Evolutionary conservation across 2,888 invertebrate genomes (phyloP), one percentile per base, ranked within the genome.

Genomic region (Encarsia formosa): DNA sequence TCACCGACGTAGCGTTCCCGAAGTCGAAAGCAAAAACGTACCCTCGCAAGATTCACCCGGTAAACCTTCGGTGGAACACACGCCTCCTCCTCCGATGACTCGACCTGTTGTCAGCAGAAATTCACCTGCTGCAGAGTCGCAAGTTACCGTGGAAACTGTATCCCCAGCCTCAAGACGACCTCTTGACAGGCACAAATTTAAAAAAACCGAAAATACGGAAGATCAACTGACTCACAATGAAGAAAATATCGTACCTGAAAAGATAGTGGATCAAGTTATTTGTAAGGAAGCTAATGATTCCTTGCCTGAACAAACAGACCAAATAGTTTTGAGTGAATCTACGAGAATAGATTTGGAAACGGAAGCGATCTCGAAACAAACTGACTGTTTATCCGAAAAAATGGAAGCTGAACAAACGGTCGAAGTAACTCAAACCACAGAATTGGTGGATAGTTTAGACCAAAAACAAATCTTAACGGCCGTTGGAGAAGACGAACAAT

Each of bases 1-100:
- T 66, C 86, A 85, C 55, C 77, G 84, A 56, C 79, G 85, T 53
- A 64, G 63, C 24, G 44, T 69, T 13, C 32, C 70, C 22, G 67
- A 75, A n/a, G 73, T 75, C 5, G 65, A 62, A 39, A 60, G 39
- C 11, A 52, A 23, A 35, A 47, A 40, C 9, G 46, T 45, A 15
- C 37, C 48, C 1, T 23, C 41, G 8, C 41, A 47, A 34, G 49
- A 56, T 5, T 3, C 39, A n/a, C 34, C 15, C 15, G 3, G 16
- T 4, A 34, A 34, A n/a, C 15, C 34, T 9, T 34, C 15, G 34
- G 6, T 8, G n/a, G 34, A 34, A 15, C 15, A 13, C n/a, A 18
- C 15, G 13, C 15, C 13, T 3, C 34, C 5, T 15, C 15, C 18
- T 18, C 5, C 34, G 34, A 6, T 8, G 16, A 15, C 8, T 34